Percentiles rank a stretch among this genome's conserved stretches.
These are phyloP conservation scores for Sitobion miscanthi DNA, from an alignment of 1,140 invertebrate species.

Conservation along the genomic window DNA sequence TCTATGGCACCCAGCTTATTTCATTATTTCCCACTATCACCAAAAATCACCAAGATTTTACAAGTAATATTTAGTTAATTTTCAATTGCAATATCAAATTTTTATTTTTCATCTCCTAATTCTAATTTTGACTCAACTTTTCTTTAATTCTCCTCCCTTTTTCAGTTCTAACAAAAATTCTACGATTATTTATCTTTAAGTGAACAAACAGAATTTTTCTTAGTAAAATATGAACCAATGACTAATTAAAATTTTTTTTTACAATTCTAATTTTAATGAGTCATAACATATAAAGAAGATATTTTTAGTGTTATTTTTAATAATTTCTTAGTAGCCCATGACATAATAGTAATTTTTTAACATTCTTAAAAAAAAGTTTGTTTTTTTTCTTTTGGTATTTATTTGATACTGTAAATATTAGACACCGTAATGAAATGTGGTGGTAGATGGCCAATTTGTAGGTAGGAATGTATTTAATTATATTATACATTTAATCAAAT, in stretches of 20 bases:
- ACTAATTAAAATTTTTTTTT: too few relatives aligned
- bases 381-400: neutral
- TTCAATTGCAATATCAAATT: neutral
- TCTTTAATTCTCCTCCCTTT: neutral
- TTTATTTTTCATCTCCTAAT: neutral
- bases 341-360: neutral
- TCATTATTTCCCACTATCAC: neutral
- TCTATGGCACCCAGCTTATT: neutral
- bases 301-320: neutral
- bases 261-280: too few relatives aligned
- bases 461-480: neutral
- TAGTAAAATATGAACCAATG: neutral
- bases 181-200: neutral
- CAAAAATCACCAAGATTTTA: neutral
- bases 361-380: too few relatives aligned
- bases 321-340: neutral
- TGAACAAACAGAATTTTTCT: neutral
- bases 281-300: neutral
- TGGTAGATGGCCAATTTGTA: neutral
- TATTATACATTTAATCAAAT: neutral
- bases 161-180: neutral
- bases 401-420: neutral
- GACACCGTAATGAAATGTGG: neutral
- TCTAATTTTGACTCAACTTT: neutral
- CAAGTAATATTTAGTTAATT: neutral